Evolutionary conservation across 2,888 invertebrate species (phyloP).

Genomic region (Andrena minutula): DNA sequence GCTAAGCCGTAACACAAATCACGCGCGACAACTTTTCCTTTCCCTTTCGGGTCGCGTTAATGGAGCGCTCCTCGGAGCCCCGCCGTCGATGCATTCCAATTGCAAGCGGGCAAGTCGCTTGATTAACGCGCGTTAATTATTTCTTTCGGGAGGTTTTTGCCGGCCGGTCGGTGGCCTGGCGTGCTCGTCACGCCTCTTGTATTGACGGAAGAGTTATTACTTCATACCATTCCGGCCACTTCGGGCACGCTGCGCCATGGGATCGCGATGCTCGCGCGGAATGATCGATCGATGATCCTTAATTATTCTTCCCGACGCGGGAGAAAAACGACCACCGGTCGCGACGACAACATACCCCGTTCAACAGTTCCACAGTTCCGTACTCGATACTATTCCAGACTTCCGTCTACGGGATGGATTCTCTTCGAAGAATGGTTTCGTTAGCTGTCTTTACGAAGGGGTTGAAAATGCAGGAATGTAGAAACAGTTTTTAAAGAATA

Average conservation of each 20-base stretch:
- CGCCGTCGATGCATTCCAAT: constrained; percentile 29
- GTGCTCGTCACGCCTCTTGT: constrained; percentile 68
- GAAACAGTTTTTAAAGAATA: too few relatives aligned
- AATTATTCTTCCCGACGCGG: constrained; percentile 55
- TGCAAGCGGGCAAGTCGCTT: constrained; percentile 42
- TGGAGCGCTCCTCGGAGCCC: constrained; percentile 20
- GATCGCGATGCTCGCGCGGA: constrained; percentile 60
- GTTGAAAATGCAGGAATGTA: neutral
- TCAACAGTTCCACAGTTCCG: constrained; percentile 13
- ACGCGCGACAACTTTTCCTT: constrained; percentile 13
- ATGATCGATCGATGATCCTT: constrained; percentile 68
- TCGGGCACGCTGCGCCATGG: constrained; percentile 51
- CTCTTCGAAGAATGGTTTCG: neutral
- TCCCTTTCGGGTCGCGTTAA: constrained; percentile 36
- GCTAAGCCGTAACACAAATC: constrained; percentile 17
- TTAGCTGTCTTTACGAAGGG: neutral
- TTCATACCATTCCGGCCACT: constrained; percentile 51
- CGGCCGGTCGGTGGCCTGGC: constrained; percentile 56
- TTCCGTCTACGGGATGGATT: neutral
- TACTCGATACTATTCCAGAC: neutral
- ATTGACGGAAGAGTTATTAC: constrained; percentile 72
- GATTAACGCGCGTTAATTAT: constrained; percentile 77
- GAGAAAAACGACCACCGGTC: constrained; percentile 44
- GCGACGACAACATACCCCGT: constrained; percentile 38
- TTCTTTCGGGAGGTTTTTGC: constrained; percentile 74